Base-by-base conservation (phyloP, 2,888 invertebrate genomes). In the Acanthacorydalis orientalis region DNA sequence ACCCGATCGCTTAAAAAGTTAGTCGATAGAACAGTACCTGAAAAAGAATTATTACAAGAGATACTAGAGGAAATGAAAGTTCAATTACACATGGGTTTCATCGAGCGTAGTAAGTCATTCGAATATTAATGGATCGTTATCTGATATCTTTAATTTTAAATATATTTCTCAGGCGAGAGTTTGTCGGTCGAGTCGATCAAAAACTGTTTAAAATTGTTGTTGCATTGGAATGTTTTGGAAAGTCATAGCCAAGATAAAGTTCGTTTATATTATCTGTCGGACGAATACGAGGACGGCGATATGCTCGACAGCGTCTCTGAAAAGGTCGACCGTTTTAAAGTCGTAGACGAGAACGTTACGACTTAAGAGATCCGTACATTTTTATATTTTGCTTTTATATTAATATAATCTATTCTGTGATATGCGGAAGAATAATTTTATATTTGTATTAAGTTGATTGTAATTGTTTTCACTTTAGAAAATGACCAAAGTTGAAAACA, bases 141-240 rank as follows among this genome's bases (percentile, higher is more conserved):
- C 12, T 49, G 42, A 45, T 47, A 47, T 52, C 50, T 55, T 48
- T 52, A 55, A 45, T 47, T 49, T 42, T 48, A 39, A 37, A 31
- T 52, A 52, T 52, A 57, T 51, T 53, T 65, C 68, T 3, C 66
- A 92, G 92, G 83, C 53, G 92, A 93, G 66, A 86, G 90, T 58
- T 77, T 90, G 44, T 86, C 88, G 7, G 79, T 85, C 8, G 91
- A 92, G 62, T 82, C 87, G 0, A 77, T 93, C 45, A 80, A 81
- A 59, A 91, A 90, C 65, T 86, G 88, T 46, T 64, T 90, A 31
- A 83, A 86, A 54, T 65, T 91, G 1, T 78, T 85, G 37, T 80
- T 86, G 53, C 83, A 83, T 56, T 85, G 87, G 83, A 80, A 80
- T 53, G 77, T 88, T 10, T 59, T 92, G 33, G 83, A 88, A 53